Evolutionary conservation across 2,888 invertebrate genomes (phyloP), one percentile per base, ranked within the genome.

Genomic region (Empis stercorea): DNA sequence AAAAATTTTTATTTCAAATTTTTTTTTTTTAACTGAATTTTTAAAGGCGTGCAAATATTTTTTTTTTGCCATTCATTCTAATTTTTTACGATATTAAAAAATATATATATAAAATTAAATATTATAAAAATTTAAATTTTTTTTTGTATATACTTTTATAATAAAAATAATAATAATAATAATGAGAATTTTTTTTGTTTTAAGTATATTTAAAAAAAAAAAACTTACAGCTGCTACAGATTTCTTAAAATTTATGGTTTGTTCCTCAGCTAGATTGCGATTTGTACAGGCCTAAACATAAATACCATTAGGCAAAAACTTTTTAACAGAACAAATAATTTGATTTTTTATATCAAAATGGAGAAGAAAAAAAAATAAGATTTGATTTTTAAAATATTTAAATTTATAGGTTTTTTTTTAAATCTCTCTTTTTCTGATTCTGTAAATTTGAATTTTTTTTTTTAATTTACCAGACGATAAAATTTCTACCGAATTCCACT

Each of bases 201-300:
- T 20, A 20, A 20, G 5, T 20, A 20, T 20, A 4, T 20, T 20
- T 20, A 5, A 20, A 7, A 6, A 27, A 27, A 7, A 27, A 27
- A 43, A 62, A 80, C 81, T 81, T 81, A 81, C 81, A 76, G 79
- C 79, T 70, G 77, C 73, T 66, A 81, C 73, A 72, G 80, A 79
- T 77, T 79, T 79, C 68, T 78, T 76, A 71, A 81, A 76, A 73
- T 75, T 71, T 75, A 78, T 78, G 68, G 80, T 79, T 78, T 80
- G 78, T 75, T 81, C 80, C 73, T 81, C 80, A 69, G 77, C 78
- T 74, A 78, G 76, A 62, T 81, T 81, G 68, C 80, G 76, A 66
- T 78, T 75, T 74, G 77, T 79, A 73, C 79, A 78, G 66, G 81
- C 81, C 81, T 81, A 55, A 53, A 54, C 53, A 52, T 44, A 36